Base-by-base conservation (phyloP, 2,888 invertebrate species). In the Caenorhabditis sulstoni region DNA sequence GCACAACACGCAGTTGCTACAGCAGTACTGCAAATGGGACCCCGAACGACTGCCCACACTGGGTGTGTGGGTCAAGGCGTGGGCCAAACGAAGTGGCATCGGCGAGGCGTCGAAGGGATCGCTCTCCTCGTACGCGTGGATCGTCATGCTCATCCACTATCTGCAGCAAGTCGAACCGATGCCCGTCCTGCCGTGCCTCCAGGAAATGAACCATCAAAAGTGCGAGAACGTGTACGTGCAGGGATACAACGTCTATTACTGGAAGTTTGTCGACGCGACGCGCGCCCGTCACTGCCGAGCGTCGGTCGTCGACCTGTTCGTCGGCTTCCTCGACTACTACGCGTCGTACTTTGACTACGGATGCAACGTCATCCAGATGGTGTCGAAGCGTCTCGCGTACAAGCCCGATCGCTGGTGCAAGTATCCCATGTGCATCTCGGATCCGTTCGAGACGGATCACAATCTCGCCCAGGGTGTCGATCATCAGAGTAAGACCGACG, bases 71-170 rank as follows among this genome's bases (percentile, higher is more conserved):
- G 78, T 84, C 16, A 84, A 84, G 47, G 70, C 80, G 23, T 84
- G 84, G 84, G 82, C 84, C 8, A 84, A 84, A 41, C 23, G 79
- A 23, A 73, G 79, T 41, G 82, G 81, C 49, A 79, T 84, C 45
- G 92, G 93, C 47, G 93, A 93, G 90, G 93, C 93, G 0, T 93
- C 93, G 0, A 90, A 92, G 77, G 93, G 93, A 29, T 93, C 93
- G 74, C 90, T 93, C 35, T 93, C 93, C 16, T 93, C 93, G 1
- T 93, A 93, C 87, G 93, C 93, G 20, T 93, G 93, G 90, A 92
- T 92, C 78, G 88, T 93, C 52, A 92, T 93, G 92, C 90, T 93
- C 80, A 91, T 93, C 8, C 92, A 93, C 87, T 93, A 92, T 85
- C 91, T 93, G 23, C 93, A 93, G 89, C 79, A 79, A 50, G 47